Percentiles rank a stretch among this genome's conserved stretches.
Evolutionary conservation across 2,113 vertebrate species (phyloP).

Genomic region (Alouatta palliata): DNA sequence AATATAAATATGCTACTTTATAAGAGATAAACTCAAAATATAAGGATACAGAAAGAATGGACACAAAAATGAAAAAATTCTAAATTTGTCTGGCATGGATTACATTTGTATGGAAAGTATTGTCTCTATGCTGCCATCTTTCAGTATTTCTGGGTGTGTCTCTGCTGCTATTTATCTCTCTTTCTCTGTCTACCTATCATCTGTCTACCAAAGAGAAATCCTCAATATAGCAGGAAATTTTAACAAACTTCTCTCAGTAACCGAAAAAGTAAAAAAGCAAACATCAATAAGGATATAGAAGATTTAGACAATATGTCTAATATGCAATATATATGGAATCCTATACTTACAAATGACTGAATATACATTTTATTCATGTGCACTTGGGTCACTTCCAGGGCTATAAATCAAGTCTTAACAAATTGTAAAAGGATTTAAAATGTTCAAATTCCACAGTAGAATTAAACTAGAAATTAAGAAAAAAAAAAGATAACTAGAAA

Average conservation of each 20-base stretch:
- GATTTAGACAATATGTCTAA: neutral
- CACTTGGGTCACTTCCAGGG: neutral
- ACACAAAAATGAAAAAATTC: neutral
- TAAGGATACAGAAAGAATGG: neutral
- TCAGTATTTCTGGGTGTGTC: neutral
- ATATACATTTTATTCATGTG: neutral
- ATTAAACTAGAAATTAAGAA: neutral
- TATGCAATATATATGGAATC: neutral
- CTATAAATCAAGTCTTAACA: constrained; percentile 13
- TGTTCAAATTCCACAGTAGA: neutral
- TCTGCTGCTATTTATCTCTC: neutral
- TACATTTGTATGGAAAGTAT: neutral
- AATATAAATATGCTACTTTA: neutral
- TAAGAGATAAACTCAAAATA: neutral
- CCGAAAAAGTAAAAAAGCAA: neutral
- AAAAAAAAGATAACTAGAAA: neutral
- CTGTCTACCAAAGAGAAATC: neutral
- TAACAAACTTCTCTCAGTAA: neutral
- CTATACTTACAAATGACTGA: neutral
- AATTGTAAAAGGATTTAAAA: neutral
- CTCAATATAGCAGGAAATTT: neutral
- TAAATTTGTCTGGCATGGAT: neutral
- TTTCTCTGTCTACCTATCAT: neutral
- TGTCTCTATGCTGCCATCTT: neutral
- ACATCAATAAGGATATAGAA: neutral